Percentiles rank a stretch among this genome's conserved stretches.
phyloP scores from a whole-genome alignment of 2,113 vertebrate species.

The Limnothrissa miodon region DNA sequence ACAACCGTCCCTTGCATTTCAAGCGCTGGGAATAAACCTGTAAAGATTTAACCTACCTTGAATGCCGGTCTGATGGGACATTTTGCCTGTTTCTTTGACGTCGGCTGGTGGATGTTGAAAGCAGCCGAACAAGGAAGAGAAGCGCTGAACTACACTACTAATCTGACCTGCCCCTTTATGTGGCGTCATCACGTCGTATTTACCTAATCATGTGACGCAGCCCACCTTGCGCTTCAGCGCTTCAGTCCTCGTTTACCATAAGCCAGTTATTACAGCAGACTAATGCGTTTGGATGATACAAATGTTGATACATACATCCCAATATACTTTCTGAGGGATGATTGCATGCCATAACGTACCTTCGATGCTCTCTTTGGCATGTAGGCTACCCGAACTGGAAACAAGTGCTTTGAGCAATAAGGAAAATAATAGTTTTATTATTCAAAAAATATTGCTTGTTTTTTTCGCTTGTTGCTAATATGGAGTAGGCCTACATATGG shows the following conservation, averaged over 20 bases:
- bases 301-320: background rate
- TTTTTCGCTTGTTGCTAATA: too few species aligned
- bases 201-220: slow-evolving; percentile 28
- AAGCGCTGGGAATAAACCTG: background rate
- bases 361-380: too few species aligned
- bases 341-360: too few species aligned
- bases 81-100: slow-evolving; percentile 40
- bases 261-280: background rate
- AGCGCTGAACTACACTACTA: slow-evolving; percentile 40
- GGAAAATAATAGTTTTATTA: too few species aligned
- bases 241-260: background rate
- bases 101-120: slow-evolving; percentile 26
- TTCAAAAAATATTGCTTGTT: too few species aligned
- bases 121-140: slow-evolving; percentile 43
- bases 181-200: slow-evolving; percentile 39
- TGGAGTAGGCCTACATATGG: too few species aligned
- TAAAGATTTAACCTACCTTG: slow-evolving; percentile 69
- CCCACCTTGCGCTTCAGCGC: background rate
- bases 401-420: too few species aligned
- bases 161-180: slow-evolving; percentile 17
- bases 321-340: background rate
- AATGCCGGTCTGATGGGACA: slow-evolving; percentile 87
- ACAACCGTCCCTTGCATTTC: slow-evolving; percentile 18
- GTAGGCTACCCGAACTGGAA: too few species aligned
- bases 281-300: background rate